Conservation (phyloP, 2,113 vertebrate species). For the Bufo bufo region DNA sequence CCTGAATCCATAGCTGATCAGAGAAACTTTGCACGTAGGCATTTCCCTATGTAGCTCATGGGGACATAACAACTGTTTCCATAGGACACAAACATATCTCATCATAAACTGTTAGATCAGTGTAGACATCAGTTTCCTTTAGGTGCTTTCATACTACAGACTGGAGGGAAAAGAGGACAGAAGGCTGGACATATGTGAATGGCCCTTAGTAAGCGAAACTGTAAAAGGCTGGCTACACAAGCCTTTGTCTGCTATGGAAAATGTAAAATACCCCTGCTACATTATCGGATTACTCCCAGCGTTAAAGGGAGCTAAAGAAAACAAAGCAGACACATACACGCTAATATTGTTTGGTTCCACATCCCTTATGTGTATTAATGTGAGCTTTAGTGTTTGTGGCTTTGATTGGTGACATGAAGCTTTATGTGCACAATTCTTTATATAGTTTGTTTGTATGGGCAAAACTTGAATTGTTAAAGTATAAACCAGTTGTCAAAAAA, state of each 20-base stretch:
- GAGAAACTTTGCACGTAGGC: no score
- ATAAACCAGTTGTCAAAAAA: not conserved
- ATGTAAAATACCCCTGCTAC: not conserved
- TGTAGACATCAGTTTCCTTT: not conserved
- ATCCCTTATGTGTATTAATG: not conserved
- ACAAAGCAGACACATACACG: not conserved
- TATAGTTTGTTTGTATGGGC: not conserved
- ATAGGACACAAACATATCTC: no score
- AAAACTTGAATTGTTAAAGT: no score
- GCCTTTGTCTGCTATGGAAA: no score
- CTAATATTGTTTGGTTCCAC: not conserved
- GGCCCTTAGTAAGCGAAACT: not conserved
- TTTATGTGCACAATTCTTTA: not conserved
- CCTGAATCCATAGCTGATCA: no score
- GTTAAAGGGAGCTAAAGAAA: not conserved
- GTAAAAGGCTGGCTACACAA: no score
- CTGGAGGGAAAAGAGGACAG: not conserved
- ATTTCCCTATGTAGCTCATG: no score
- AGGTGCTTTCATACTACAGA: not conserved
- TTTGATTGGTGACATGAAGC: not conserved
- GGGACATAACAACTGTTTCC: no score
- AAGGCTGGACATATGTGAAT: not conserved
- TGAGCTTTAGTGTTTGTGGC: not conserved
- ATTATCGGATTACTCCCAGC: not conserved
- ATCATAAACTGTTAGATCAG: not conserved